A percentile compares a stretch with the other conserved stretches of the same genome.
Conservation (phyloP, 2,888 invertebrate species). For the Hydroisotoma schaefferi region DNA sequence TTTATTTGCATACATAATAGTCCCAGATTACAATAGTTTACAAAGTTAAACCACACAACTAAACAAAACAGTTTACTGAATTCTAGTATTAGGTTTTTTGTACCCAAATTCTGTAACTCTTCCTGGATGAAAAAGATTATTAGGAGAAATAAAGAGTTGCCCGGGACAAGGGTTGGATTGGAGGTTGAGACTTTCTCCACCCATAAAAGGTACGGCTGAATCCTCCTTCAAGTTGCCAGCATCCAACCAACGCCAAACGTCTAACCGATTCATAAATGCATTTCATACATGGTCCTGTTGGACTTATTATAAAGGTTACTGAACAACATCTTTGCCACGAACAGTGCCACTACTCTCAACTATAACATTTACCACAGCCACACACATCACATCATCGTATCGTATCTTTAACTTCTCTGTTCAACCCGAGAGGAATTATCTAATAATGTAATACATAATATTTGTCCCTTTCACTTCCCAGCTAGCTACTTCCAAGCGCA, state of each 20-base stretch:
- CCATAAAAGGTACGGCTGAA: slow-evolving; percentile 21
- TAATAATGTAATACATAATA: neutral
- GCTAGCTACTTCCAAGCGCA: neutral
- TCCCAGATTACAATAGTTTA: too few relatives aligned
- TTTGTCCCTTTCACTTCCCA: too few relatives aligned
- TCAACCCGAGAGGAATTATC: neutral
- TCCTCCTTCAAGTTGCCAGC: slow-evolving; percentile 13
- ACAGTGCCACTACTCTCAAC: too few relatives aligned
- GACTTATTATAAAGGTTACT: neutral
- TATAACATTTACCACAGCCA: neutral
- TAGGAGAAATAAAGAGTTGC: slow-evolving; percentile 8
- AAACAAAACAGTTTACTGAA: too few relatives aligned
- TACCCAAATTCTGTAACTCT: too few relatives aligned
- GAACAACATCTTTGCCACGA: neutral
- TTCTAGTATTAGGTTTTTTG: too few relatives aligned
- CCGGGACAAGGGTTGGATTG: slow-evolving; percentile 4
- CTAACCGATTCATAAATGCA: too few relatives aligned
- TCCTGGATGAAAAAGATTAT: too few relatives aligned
- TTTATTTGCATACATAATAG: too few relatives aligned
- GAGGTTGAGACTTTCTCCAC: slow-evolving; percentile 17
- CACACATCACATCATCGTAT: slow-evolving; percentile 2
- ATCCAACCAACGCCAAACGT: too few relatives aligned
- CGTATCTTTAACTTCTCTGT: neutral
- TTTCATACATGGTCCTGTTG: neutral
- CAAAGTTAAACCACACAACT: too few relatives aligned